Evolutionary conservation across 2,797 vertebrate genomes (phyloP).

Genomic region (Okamejei kenojei): DNA sequence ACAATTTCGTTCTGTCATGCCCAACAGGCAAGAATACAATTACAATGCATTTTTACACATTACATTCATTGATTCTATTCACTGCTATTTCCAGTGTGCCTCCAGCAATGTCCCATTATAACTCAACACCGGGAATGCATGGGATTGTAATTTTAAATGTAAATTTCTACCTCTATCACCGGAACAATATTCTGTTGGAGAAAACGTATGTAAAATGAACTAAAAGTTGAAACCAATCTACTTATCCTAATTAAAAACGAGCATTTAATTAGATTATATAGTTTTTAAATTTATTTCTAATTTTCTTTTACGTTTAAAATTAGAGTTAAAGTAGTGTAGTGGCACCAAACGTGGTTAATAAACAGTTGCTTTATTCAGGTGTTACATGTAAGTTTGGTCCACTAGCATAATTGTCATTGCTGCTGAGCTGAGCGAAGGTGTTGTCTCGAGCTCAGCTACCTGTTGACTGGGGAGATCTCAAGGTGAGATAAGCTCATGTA

Average conservation of each 20-base stretch:
- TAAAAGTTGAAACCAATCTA: conserved; percentile 14
- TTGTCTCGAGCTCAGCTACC: too few species aligned
- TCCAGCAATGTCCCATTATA: neutral
- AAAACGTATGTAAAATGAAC: neutral
- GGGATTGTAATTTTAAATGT: neutral
- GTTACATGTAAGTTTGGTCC: too few species aligned
- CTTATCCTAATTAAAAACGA: neutral
- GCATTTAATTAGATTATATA: conserved; percentile 21
- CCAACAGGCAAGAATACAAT: conserved; percentile 28
- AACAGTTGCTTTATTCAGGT: too few species aligned
- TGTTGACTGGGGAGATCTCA: too few species aligned
- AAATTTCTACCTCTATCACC: neutral
- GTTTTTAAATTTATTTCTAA: conserved; percentile 13
- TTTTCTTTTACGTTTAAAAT: neutral
- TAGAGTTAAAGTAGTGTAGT: neutral
- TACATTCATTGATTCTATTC: conserved; percentile 18
- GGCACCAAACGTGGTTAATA: too few species aligned
- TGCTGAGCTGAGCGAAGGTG: too few species aligned
- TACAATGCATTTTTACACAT: conserved; percentile 27
- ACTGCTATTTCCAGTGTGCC: conserved; percentile 4
- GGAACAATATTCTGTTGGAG: neutral
- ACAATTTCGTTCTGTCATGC: conserved; percentile 7
- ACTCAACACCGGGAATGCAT: neutral
- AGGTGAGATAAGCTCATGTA: too few species aligned
- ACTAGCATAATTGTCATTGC: too few species aligned